These are phyloP conservation scores for Cladorhizidae sp. DNA, from an alignment of 37 sponge, comb jelly and placozoan genomes.

Conservation along the genomic window DNA sequence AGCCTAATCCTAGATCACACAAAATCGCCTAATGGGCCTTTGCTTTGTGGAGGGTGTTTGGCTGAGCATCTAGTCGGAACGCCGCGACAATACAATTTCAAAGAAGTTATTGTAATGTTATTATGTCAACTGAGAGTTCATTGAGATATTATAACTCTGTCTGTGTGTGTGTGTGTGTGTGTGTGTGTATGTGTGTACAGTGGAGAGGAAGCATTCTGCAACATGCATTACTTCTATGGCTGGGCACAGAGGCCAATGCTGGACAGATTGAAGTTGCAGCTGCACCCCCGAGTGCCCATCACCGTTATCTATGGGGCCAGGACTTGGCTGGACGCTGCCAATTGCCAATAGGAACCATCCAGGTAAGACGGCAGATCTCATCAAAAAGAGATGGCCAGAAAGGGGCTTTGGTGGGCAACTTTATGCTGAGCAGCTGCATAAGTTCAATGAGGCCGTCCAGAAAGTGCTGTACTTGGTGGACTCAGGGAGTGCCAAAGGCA, in stretches of 20 bases:
- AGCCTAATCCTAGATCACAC: too few species aligned
- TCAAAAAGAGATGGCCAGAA: constrained; percentile 44
- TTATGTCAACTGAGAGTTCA: too few species aligned
- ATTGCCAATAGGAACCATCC: constrained; percentile 49
- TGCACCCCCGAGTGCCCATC: constrained; percentile 47
- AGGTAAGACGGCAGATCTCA: constrained; percentile 18
- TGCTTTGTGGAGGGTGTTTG: too few species aligned
- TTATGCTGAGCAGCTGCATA: constrained; percentile 81
- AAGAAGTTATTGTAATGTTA: too few species aligned
- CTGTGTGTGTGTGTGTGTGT: too few species aligned
- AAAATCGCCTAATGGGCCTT: too few species aligned
- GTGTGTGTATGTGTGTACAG: too few species aligned
- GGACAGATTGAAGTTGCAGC: not conserved
- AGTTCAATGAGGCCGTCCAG: constrained; percentile 66
- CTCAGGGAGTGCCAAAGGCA: not conserved
- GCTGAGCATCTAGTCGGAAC: too few species aligned
- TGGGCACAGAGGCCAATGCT: constrained; percentile 66
- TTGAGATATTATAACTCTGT: too few species aligned
- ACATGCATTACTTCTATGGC: constrained; percentile 33
- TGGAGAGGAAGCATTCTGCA: constrained; percentile 65
- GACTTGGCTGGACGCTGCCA: constrained; percentile 53
- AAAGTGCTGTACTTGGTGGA: constrained; percentile 39
- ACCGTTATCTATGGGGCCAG: constrained; percentile 52
- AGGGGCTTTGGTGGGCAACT: constrained; percentile 59
- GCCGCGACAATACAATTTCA: not conserved